phyloP scores from a whole-genome alignment of 1,140 invertebrate genomes.

The Drosophila sucinea region DNA sequence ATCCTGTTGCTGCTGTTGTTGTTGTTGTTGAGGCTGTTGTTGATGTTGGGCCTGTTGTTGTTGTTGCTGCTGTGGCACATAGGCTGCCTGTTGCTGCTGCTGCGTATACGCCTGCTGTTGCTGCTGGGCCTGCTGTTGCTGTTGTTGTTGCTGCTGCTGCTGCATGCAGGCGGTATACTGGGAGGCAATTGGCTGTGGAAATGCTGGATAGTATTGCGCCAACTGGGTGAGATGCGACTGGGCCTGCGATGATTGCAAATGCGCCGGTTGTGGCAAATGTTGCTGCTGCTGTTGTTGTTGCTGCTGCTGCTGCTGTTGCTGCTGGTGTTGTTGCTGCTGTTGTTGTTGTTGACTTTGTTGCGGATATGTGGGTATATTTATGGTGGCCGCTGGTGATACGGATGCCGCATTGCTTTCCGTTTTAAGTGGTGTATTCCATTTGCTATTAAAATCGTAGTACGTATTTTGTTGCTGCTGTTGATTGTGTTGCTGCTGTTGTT shows the following conservation, averaged over 20 bases:
- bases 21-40: conserved; percentile 84
- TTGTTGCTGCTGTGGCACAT: conserved; percentile 82
- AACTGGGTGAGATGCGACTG: conserved; percentile 77
- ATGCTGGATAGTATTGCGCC: conserved; percentile 78
- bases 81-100: conserved; percentile 78
- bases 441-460: conserved; percentile 81
- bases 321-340: conserved; percentile 76
- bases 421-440: conserved; percentile 79
- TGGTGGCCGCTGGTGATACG: conserved; percentile 73
- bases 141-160: conserved; percentile 78
- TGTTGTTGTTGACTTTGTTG: conserved; percentile 82
- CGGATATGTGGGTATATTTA: conserved; percentile 83
- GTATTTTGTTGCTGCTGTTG: conserved; percentile 76
- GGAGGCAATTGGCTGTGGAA: conserved; percentile 79
- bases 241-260: conserved; percentile 79
- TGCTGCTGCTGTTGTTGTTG: conserved; percentile 69
- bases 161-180: conserved; percentile 82
- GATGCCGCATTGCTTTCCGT: conserved; percentile 76
- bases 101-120: conserved; percentile 77
- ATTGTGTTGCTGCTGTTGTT: conserved; percentile 61
- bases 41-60: conserved; percentile 83
- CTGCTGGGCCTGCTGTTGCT: conserved; percentile 76
- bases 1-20: conserved; percentile 79
- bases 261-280: conserved; percentile 76
- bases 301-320: conserved; percentile 47